Evolutionary conservation across 2,888 invertebrate genomes (phyloP), one percentile per base, ranked within the genome.

Genomic region (Leptogaster cylindrica): DNA sequence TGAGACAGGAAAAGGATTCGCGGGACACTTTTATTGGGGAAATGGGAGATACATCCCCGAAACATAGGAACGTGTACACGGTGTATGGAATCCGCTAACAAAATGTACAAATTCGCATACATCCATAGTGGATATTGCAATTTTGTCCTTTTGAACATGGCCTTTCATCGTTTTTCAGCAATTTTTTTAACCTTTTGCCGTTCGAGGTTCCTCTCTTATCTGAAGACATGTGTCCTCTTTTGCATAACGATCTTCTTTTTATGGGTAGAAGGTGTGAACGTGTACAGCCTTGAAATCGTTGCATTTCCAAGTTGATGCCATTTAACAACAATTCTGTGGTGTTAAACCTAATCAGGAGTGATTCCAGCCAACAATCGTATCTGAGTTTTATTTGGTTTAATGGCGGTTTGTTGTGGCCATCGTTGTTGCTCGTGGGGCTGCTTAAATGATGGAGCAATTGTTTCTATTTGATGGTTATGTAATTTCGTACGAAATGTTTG

Each of bases 121-220:
- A 52, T 52, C 27, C 55, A 66, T 44, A 66, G 55, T 66, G 66
- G 66, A 66, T 66, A 66, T 66, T 66, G 66, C 66, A 66, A 66
- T 66, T 66, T 66, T 41, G 66, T 66, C 66, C 66, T 66, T n/a
- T 66, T 66, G 66, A 66, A 31, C 66, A 20, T 66, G 31, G 51
- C 44, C 66, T 44, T 66, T 64, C 48, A 64, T 64, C 64, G 48
- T 64, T 64, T 36, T 28, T 52, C 14, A 28, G 7, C 33, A 31
- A 18, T 52, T 31, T 52, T 27, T 41, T 44, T 46, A 28, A 48
- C 28, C 48, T 39, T 65, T 52, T 64, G 18, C 16, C 20, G 27
- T 20, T 52, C 27, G 33, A 10, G 4, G 39, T 25, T 28, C n/a
- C 16, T 66, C 44, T 8, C 44, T 52, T 55, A 25, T 55, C 44